Evolutionary conservation across 2,797 vertebrate genomes (phyloP).

Genomic region (Microcaecilia unicolor): DNA sequence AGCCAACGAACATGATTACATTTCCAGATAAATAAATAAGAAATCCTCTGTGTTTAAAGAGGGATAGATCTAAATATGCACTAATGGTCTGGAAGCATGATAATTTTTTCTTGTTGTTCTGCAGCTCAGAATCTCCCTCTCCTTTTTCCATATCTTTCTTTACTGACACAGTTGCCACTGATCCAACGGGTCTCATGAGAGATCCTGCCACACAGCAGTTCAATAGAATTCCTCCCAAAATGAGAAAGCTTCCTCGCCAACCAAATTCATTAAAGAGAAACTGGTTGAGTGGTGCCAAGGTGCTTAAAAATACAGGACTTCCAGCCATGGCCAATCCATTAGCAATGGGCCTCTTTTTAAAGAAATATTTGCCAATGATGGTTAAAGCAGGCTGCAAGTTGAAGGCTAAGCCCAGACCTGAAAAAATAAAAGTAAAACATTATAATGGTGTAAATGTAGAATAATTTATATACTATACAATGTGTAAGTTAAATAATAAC

Average conservation of each 20-base stretch:
- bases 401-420: slow-evolving; percentile 90
- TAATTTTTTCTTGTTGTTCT: slow-evolving; percentile 44
- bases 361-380: slow-evolving; percentile 93
- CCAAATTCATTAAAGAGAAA: slow-evolving; percentile 84
- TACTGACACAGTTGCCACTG: slow-evolving; percentile 10
- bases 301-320: slow-evolving; percentile 92
- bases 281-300: slow-evolving; percentile 89
- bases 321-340: slow-evolving; percentile 93
- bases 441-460: not conserved
- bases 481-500: no score
- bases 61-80: slow-evolving; percentile 79
- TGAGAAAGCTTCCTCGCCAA: slow-evolving; percentile 92
- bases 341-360: slow-evolving; percentile 82
- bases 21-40: slow-evolving; percentile 92
- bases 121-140: slow-evolving; percentile 14
- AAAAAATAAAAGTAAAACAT: slow-evolving; percentile 20
- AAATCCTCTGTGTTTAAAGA: slow-evolving; percentile 91
- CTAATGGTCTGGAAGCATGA: slow-evolving; percentile 58
- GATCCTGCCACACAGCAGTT: slow-evolving; percentile 89
- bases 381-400: slow-evolving; percentile 93
- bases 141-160: slow-evolving; percentile 53
- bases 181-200: slow-evolving; percentile 82
- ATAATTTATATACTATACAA: no score
- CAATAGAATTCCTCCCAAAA: slow-evolving; percentile 80
- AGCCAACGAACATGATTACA: slow-evolving; percentile 90